Evolutionary conservation across 2,888 invertebrate species (phyloP), one percentile per base, ranked within the genome.

Genomic region (Eulithis testata): DNA sequence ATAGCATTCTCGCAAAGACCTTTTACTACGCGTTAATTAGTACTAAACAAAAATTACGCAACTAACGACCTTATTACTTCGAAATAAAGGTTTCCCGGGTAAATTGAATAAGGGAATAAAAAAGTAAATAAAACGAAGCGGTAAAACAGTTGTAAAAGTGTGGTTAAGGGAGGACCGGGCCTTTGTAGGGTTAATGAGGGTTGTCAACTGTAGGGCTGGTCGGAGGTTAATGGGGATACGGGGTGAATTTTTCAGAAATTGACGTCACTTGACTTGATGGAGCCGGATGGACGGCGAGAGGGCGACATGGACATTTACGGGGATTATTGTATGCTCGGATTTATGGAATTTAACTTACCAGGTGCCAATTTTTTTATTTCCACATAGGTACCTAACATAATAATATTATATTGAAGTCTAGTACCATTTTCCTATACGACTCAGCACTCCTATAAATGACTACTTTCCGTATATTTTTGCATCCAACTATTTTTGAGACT

Each of bases 81-180:
- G 68, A 58, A 63, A 68, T 73, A 74, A 72, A 70, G 71, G 69
- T 68, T 66, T 65, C 57, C 60, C 68, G 56, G 60, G 66, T 65
- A 70, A 76, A 75, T 75, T 75, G 76, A 76, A 76, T 75, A 73
- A 71, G 72, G 71, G 71, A 72, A 74, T 76, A 75, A 76, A 76
- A 76, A 72, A 72, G 71, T 73, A 74, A 74, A 76, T 76, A 76
- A 76, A 76, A 74, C 69, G 70, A 65, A 66, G 68, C 70, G 72
- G 76, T 76, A 73, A 74, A 76, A 76, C 74, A 73, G 74, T 74
- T 74, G 73, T 76, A 76, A 74, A 76, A 73, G 71, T 73, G 74
- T 64, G 73, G 73, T 73, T 72, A 69, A 65, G 68, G 73, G 71
- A 67, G 71, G 68, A 62, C 65, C 71, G 70, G 65, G 66, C 70